Evolutionary conservation across 2,888 invertebrate species (phyloP).

Genomic region (Bellardia bayeri): DNA sequence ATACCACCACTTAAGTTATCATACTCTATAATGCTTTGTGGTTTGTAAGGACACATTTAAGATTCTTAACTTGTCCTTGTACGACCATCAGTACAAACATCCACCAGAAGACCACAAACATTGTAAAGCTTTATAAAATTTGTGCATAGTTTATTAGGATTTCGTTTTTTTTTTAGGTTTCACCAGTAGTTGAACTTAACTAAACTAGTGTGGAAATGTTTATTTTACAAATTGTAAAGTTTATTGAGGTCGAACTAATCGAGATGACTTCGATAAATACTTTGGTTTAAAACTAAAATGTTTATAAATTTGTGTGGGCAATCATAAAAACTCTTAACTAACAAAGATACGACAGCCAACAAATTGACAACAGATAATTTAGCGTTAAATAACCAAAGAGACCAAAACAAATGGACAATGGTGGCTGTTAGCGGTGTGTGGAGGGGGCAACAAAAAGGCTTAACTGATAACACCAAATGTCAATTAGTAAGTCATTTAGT

Average conservation of each 20-base stretch:
- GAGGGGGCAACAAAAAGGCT: conserved; percentile 62
- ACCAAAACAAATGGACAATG: conserved; percentile 27
- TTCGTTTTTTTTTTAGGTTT: conserved; percentile 19
- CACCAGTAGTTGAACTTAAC: conserved; percentile 23
- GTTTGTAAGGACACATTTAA: conserved; percentile 57
- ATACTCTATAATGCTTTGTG: conserved; percentile 2
- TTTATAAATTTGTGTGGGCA: conserved; percentile 77
- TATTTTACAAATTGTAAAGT: conserved; percentile 48
- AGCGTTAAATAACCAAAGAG: conserved; percentile 71
- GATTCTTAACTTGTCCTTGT: conserved; percentile 69
- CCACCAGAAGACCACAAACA: conserved; percentile 39
- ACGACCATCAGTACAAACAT: conserved; percentile 25
- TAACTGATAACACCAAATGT: conserved; percentile 70
- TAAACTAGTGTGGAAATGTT: conserved; percentile 51
- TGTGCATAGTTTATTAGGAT: conserved; percentile 1
- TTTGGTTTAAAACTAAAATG: conserved; percentile 79
- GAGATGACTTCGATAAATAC: conserved; percentile 74
- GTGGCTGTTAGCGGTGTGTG: conserved; percentile 6
- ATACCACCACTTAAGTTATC: conserved; percentile 46
- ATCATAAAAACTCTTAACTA: neutral
- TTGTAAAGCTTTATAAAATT: conserved; percentile 34
- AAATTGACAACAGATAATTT: conserved; percentile 70
- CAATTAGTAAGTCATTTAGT: conserved; percentile 74
- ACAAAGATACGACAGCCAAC: conserved; percentile 25
- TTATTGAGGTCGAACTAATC: conserved; percentile 73